Evolutionary conservation across 35 echinoderm and acorn worm species (phyloP).

Genomic region (Holothuria glaberrima): DNA sequence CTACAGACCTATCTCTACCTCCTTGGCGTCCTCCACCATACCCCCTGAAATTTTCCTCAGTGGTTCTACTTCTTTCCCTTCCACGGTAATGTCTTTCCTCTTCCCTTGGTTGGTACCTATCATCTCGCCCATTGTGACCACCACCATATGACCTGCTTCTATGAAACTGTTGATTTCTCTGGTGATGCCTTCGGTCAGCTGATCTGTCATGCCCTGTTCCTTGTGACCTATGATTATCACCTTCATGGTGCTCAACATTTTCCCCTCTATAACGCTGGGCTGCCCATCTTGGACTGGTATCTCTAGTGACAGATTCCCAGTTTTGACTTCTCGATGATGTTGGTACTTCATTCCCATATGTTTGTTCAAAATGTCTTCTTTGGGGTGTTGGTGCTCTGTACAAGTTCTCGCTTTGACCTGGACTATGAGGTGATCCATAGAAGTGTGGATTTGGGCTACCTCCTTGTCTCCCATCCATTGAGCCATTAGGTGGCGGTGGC

Average conservation of each 20-base stretch:
- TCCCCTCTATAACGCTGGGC: not conserved
- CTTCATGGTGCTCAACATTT: not conserved
- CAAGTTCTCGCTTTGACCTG: not conserved
- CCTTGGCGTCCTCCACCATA: not conserved
- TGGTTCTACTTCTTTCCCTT: too few relatives aligned
- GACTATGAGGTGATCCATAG: not conserved
- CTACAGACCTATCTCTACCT: conserved; percentile 4
- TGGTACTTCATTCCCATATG: not conserved
- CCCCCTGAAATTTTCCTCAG: too few relatives aligned
- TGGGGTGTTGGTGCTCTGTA: too few relatives aligned
- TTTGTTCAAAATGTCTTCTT: not conserved
- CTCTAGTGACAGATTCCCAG: not conserved
- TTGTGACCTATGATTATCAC: not conserved
- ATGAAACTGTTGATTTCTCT: not conserved
- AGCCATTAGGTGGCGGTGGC: not conserved
- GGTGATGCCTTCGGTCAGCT: not conserved
- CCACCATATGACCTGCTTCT: not conserved
- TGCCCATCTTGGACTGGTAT: conserved; percentile 23
- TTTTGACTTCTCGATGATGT: conserved; percentile 16
- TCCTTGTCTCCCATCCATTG: not conserved
- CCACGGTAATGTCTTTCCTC: conserved; percentile 13
- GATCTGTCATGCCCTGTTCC: too few relatives aligned
- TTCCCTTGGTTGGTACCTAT: not conserved
- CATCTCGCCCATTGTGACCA: not conserved
- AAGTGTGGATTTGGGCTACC: not conserved